phyloP scores from a whole-genome alignment of 2,797 vertebrate genomes.

The Typhlichthys eigenmanni region DNA sequence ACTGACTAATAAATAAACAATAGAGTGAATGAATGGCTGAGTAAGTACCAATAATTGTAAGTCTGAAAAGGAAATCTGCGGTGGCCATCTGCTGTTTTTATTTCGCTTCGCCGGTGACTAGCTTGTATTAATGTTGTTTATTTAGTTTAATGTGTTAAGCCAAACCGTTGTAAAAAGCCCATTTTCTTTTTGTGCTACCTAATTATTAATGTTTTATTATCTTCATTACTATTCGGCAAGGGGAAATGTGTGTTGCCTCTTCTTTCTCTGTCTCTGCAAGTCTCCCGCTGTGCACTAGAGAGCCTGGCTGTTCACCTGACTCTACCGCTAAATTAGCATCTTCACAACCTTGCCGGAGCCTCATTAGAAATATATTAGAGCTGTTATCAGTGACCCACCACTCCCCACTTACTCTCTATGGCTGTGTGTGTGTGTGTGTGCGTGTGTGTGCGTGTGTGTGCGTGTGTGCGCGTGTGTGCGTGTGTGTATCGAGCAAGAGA shows the following conservation, averaged over 20 bases:
- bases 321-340: conserved; percentile 64
- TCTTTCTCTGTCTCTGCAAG: conserved; percentile 26
- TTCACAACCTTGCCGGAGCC: conserved; percentile 66
- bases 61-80: too few relatives aligned
- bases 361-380: conserved; percentile 74
- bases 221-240: not conserved
- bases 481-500: not conserved
- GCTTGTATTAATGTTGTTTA: not conserved
- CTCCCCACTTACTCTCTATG: conserved; percentile 49
- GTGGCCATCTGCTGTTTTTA: not conserved
- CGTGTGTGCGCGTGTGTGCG: not conserved
- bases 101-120: not conserved
- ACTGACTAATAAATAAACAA: too few relatives aligned
- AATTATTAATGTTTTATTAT: not conserved
- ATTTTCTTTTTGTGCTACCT: not conserved
- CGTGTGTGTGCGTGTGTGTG: too few relatives aligned
- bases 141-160: not conserved
- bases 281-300: conserved; percentile 59
- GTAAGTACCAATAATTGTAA: too few relatives aligned
- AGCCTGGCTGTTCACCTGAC: conserved; percentile 62
- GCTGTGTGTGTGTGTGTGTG: not conserved
- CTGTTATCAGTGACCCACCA: conserved; percentile 64
- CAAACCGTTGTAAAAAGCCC: not conserved
- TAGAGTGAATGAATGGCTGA: too few relatives aligned
- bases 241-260: not conserved